A percentile compares a stretch with the other conserved stretches of the same genome.
Evolutionary conservation across 2,888 invertebrate species (phyloP).

Genomic region (Corythucha ciliata): DNA sequence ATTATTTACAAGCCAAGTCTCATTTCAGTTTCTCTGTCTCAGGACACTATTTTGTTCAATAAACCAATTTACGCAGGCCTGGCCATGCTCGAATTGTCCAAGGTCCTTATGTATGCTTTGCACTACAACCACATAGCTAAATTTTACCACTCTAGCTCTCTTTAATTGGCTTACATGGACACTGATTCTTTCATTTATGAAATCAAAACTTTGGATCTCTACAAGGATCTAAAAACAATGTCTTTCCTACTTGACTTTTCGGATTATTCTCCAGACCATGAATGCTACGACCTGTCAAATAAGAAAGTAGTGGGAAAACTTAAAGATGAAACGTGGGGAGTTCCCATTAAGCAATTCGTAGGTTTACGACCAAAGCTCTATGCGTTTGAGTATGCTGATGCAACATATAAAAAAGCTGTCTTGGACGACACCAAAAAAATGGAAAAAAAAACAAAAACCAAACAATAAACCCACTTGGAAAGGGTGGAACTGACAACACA

Average conservation of each 20-base stretch:
- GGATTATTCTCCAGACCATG: slow-evolving; percentile 30
- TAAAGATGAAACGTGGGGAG: slow-evolving; percentile 38
- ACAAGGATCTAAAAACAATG: slow-evolving; percentile 5
- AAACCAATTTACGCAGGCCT: slow-evolving; percentile 23
- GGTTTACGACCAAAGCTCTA: slow-evolving; percentile 38
- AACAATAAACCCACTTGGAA: no score
- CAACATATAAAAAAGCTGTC: slow-evolving; percentile 29
- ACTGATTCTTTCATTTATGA: slow-evolving; percentile 20
- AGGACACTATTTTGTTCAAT: slow-evolving; percentile 16
- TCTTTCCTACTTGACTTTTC: slow-evolving; percentile 37
- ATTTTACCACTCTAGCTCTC: background rate
- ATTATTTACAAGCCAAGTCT: slow-evolving; percentile 17
- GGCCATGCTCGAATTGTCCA: slow-evolving; percentile 18
- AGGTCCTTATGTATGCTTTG: slow-evolving; percentile 17
- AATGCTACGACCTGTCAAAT: slow-evolving; percentile 15
- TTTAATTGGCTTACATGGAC: slow-evolving; percentile 17
- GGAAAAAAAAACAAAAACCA: no score
- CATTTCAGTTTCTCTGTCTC: slow-evolving; percentile 15
- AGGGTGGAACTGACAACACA: no score
- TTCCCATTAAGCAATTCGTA: slow-evolving; percentile 38
- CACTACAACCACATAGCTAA: slow-evolving; percentile 15
- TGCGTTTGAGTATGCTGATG: slow-evolving; percentile 20
- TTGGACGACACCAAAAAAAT: no score
- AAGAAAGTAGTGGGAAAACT: slow-evolving; percentile 38
- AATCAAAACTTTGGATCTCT: slow-evolving; percentile 14